Evolutionary conservation across 1,140 invertebrate genomes (phyloP).

Genomic region (Euschistus heros): DNA sequence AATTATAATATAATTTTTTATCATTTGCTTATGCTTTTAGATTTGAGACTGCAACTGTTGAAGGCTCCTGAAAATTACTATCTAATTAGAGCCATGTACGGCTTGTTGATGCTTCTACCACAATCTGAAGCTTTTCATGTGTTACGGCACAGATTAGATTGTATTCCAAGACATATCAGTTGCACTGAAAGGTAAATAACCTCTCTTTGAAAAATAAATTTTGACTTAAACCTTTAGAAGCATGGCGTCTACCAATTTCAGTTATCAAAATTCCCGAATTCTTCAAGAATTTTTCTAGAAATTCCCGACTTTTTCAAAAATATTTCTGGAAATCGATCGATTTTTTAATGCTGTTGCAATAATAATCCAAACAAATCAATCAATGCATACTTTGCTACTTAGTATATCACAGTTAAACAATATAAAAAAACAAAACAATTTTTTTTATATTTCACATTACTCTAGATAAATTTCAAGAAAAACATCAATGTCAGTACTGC

Average conservation of each 20-base stretch:
- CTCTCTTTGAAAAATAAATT: neutral
- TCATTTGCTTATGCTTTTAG: constrained; percentile 41
- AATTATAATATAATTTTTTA: neutral
- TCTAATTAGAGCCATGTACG: constrained; percentile 84
- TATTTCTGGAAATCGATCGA: too few species aligned
- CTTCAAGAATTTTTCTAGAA: too few species aligned
- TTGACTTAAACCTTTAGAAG: neutral
- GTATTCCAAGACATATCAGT: constrained; percentile 59
- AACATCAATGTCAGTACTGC: too few species aligned
- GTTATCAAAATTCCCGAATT: too few species aligned
- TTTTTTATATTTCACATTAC: too few species aligned
- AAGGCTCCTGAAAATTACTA: constrained; percentile 61
- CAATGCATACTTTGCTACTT: too few species aligned
- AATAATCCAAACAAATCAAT: too few species aligned
- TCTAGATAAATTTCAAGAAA: too few species aligned
- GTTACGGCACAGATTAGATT: constrained; percentile 75
- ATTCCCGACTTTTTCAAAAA: too few species aligned
- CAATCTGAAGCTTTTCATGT: constrained; percentile 93
- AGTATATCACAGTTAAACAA: too few species aligned
- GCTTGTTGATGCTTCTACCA: constrained; percentile 92
- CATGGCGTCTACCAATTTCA: neutral
- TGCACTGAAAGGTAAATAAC: neutral
- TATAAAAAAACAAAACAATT: too few species aligned
- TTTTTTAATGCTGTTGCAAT: too few species aligned
- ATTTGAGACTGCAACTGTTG: constrained; percentile 82